Evolutionary conservation across 2,888 invertebrate genomes (phyloP).

Genomic region (Agrotis puta): DNA sequence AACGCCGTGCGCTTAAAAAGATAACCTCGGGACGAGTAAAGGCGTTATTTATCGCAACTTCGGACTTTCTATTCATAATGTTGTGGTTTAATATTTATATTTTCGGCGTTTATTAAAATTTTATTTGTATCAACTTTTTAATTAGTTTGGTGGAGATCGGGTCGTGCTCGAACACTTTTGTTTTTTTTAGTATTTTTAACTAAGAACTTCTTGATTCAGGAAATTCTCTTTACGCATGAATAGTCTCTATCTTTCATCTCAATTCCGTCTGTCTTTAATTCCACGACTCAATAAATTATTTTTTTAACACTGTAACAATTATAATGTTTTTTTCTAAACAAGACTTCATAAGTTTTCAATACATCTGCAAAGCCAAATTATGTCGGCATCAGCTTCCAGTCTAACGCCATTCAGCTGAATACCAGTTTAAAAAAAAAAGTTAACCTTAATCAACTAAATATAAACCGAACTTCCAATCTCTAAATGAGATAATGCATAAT

Average conservation of each 20-base stretch:
- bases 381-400: too few relatives aligned
- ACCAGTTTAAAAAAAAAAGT: too few relatives aligned
- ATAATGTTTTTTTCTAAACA: too few relatives aligned
- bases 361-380: too few relatives aligned
- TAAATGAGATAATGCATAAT: neutral
- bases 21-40: constrained; percentile 81
- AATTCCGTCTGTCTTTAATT: neutral
- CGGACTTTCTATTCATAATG: constrained; percentile 78
- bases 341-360: too few relatives aligned
- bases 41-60: constrained; percentile 80
- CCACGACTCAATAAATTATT: neutral
- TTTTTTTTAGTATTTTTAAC: constrained; percentile 19
- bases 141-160: constrained; percentile 49
- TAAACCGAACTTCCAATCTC: neutral
- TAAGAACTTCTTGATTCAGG: neutral
- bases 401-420: too few relatives aligned
- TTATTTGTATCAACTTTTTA: constrained; percentile 64
- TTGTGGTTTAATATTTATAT: constrained; percentile 76
- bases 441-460: neutral
- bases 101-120: constrained; percentile 74
- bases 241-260: neutral
- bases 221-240: neutral
- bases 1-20: constrained; percentile 78
- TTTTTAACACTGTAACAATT: too few relatives aligned
- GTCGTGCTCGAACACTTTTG: constrained; percentile 39